phyloP scores from a whole-genome alignment of 23 tunicate genomes.

The Trididemnum nubilum region DNA sequence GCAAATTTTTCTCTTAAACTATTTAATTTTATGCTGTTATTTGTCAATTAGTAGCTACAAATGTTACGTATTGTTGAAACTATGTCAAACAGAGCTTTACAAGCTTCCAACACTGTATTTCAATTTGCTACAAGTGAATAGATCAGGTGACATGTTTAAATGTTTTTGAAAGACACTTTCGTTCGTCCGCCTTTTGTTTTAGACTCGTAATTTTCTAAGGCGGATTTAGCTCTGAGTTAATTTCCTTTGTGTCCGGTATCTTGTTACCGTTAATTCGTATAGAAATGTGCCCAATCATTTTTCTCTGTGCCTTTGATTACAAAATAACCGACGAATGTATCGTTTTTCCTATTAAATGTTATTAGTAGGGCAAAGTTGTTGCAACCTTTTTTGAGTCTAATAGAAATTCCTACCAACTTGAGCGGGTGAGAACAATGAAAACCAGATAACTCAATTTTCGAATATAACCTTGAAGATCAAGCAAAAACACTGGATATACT shows the following conservation, averaged over 20 bases:
- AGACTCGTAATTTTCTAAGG: conserved; percentile 9
- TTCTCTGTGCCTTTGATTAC: not conserved
- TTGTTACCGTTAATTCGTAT: conserved; percentile 14
- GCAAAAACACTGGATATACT: too few species aligned
- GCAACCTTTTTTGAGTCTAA: conserved; percentile 17
- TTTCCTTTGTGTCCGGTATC: conserved; percentile 11
- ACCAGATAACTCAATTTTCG: too few species aligned
- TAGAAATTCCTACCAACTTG: conserved; percentile 8
- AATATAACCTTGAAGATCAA: too few species aligned
- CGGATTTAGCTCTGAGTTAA: not conserved
- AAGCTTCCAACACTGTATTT: not conserved
- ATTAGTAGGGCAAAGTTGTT: conserved; percentile 31
- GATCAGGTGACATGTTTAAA: conserved; percentile 23
- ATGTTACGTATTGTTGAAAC: not conserved
- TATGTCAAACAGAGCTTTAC: not conserved
- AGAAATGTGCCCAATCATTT: conserved; percentile 24
- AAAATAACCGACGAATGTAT: conserved; percentile 22
- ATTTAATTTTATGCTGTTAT: too few species aligned
- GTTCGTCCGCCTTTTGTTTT: conserved; percentile 18
- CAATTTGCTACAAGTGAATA: conserved; percentile 22
- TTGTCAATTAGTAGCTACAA: too few species aligned
- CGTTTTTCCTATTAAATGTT: conserved; percentile 28
- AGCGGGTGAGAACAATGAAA: not conserved
- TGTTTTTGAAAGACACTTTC: conserved; percentile 26
- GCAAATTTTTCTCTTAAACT: too few species aligned